Base-by-base conservation (phyloP, 2,797 vertebrate species). In the Notolepis coatsorum region DNA sequence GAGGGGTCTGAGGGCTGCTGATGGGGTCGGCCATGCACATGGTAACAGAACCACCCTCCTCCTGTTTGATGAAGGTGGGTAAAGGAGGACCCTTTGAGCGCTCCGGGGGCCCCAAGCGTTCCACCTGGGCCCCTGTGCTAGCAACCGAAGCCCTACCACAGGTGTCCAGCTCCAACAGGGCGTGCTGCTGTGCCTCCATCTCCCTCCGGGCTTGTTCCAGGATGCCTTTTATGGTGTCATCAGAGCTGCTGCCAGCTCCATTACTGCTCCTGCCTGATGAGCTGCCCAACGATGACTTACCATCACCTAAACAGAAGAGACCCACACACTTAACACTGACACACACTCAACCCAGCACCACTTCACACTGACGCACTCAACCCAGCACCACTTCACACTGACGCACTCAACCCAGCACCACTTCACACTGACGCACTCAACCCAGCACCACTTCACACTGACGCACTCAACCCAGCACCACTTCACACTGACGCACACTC, bases 151-250 rank as follows among this genome's bases (percentile, higher is more conserved):
- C 73, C 50, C 92, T 86, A 55, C 90, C 77, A 2, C 92, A 94
- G 0, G 80, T 84, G 84, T 99, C 97, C 86, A 98, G 93, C 84
- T 98, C 97, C 77, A 97, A 90, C 84, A 99, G 87, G 2, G 94
- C 94, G 10, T 97, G 96, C 88, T 99, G 96, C 83, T 94, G 93
- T 7, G 96, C 96, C 84, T 98, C 96, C 97, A 99, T 99, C 89
- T 99, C 93, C 72, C 91, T 77, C 61, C 90, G 80, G 35, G 97
- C 97, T 77, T 98, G 96, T 65, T 99, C 96, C 65, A 99, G 85
- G 78, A 99, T 99, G 88, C 63, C 95, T 87, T 96, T 98, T 77
- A 99, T 99, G 88, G 96, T 96, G 0, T 99, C 96, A 3, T 93
- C 92, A 5, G 92, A 93, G 75, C 88, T 94, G 93, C 84, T 94